Evolutionary conservation across 2,888 invertebrate genomes (phyloP), one percentile per base, ranked within the genome.

Genomic region (Cataglyphis albicans): DNA sequence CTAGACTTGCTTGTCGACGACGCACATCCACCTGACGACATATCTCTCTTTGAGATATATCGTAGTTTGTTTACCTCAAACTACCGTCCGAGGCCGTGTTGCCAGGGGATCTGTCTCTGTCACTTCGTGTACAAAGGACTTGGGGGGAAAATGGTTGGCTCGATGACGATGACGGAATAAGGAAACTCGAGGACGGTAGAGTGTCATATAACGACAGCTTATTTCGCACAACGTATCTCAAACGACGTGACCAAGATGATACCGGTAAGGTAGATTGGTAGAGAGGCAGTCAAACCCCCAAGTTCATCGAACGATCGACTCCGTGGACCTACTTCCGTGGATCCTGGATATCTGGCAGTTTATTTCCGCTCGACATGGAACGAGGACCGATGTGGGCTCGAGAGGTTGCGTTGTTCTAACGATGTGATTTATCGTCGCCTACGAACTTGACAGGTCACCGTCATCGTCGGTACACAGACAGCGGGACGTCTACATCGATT

Each of bases 341-440:
- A 61, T 41, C 81, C 25, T 82, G 84, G 84, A 90, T 90, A 76
- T 82, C 82, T 74, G 85, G 87, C 86, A 84, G 85, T 91, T 92
- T 92, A 91, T 92, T 91, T 90, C 87, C 88, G 86, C 80, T 57
- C 72, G 76, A 65, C 68, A 84, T 81, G 83, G 83, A 91, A 85
- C 83, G 86, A 86, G 78, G 85, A 80, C 83, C 84, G 67, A 81
- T 67, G 48, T 18, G 57, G 59, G 25, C 65, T 74, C 57, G 72
- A 59, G 38, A 59, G 59, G 25, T 9, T 9, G 84, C 87, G 83
- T 88, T 86, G 86, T 86, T 82, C 89, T 89, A 90, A 89, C 89
- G 86, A 88, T 88, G 87, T 92, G 91, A 92, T 92, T 92, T 91
- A 93, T 92, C 91, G 90, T 88, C 84, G 83, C 87, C 84, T 72